Evolutionary conservation across 37 sponge, comb jelly and placozoan genomes (phyloP).

Genomic region (Cliona cf. orientalis): DNA sequence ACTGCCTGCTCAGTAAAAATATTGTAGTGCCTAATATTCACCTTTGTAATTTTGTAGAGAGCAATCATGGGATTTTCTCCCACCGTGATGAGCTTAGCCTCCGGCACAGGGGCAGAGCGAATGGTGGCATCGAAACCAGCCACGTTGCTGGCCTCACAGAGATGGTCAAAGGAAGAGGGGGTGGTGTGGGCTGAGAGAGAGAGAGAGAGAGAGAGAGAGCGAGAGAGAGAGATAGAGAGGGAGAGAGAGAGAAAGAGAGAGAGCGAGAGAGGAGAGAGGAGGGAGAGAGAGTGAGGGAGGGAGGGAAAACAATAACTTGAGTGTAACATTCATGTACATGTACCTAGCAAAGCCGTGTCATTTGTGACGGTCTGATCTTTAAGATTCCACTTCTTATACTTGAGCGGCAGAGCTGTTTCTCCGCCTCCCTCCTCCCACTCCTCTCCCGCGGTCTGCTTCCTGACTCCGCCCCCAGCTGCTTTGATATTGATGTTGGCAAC

Average conservation of each 20-base stretch:
- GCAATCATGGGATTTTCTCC: conserved; percentile 78
- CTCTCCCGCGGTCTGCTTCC: no score
- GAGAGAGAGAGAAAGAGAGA: no score
- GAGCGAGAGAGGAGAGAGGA: no score
- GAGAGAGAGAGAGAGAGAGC: no score
- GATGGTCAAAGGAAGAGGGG: conserved; percentile 70
- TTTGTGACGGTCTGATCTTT: conserved; percentile 38
- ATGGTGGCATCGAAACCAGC: conserved; percentile 62
- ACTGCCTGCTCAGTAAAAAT: no score
- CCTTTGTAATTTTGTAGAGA: conserved; percentile 78
- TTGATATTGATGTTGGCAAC: conserved; percentile 31
- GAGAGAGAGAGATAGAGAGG: no score
- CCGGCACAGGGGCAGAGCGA: conserved; percentile 46
- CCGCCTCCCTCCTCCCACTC: conserved; percentile 9
- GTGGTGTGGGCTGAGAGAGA: conserved; percentile 54
- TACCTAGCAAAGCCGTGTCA: conserved; percentile 69
- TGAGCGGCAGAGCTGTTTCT: conserved; percentile 21
- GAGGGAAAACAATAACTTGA: no score
- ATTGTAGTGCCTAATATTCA: no score
- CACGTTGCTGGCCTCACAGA: conserved; percentile 76
- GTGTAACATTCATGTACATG: no score
- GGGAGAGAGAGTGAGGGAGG: no score
- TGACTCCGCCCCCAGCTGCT: no score
- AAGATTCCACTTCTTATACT: conserved; percentile 62
- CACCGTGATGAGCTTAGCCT: conserved; percentile 66